A percentile compares a stretch with the other conserved stretches of the same genome.
These are phyloP conservation scores for Pogonomyrmex barbatus DNA, from an alignment of 1,140 invertebrate genomes.

Conservation along the genomic window DNA sequence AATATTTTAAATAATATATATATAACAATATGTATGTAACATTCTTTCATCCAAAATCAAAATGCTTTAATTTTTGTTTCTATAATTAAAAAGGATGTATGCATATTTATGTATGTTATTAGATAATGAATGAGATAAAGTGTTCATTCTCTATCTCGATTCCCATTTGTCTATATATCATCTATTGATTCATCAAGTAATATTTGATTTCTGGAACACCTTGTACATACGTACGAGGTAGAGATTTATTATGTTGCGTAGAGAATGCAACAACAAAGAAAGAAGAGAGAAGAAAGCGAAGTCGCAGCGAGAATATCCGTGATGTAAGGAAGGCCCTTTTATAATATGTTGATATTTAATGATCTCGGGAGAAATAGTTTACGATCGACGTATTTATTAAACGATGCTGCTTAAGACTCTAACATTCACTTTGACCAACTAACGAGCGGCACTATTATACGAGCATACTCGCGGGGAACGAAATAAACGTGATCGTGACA, in stretches of 20 bases:
- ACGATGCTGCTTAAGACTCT: conserved; percentile 76
- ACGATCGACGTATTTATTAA: conserved; percentile 83
- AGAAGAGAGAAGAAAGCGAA: conserved; percentile 37
- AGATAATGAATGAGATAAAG: not conserved
- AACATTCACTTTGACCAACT: conserved; percentile 68
- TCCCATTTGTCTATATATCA: not conserved
- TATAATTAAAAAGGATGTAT: not conserved
- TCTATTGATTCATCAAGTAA: not conserved
- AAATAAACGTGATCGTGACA: conserved; percentile 52
- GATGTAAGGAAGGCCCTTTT: conserved; percentile 64
- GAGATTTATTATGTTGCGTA: conserved; percentile 76
- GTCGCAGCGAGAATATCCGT: conserved; percentile 5
- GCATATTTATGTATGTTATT: no score
- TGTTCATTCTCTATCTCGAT: not conserved
- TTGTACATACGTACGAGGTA: conserved; percentile 52
- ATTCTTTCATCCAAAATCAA: not conserved
- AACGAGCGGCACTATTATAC: conserved; percentile 75
- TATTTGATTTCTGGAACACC: not conserved
- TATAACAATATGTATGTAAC: not conserved
- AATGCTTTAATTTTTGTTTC: not conserved
- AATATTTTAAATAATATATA: no score
- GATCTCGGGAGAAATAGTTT: conserved; percentile 80
- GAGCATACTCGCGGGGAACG: conserved; percentile 61
- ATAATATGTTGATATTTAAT: conserved; percentile 82
- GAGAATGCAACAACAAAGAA: conserved; percentile 63